Evolutionary conservation across 2,113 vertebrate species (phyloP).

Genomic region (Odocoileus hemionus): DNA sequence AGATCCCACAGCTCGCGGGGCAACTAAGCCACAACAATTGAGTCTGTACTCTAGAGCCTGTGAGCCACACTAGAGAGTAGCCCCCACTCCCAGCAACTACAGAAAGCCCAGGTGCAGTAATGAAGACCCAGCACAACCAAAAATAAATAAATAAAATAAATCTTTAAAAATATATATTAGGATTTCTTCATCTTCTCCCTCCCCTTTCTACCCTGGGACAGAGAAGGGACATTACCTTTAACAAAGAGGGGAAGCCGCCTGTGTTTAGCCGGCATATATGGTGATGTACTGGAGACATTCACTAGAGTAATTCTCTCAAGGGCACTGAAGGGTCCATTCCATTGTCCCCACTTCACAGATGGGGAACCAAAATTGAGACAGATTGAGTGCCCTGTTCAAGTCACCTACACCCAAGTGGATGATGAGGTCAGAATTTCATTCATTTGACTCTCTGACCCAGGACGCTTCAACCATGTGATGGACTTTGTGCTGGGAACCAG

Average conservation of each 20-base stretch:
- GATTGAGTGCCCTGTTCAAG: rapidly evolving
- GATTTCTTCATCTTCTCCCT: rapidly evolving
- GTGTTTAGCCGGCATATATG: rapidly evolving
- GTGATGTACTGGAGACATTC: rapidly evolving
- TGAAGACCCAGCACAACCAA: background rate
- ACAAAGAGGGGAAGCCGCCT: rapidly evolving
- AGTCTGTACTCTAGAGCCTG: background rate
- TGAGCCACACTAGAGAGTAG: background rate
- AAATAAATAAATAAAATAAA: background rate
- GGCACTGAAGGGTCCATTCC: background rate
- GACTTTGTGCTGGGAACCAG: rapidly evolving
- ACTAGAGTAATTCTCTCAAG: rapidly evolving
- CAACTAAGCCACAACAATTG: background rate
- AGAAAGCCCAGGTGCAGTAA: background rate
- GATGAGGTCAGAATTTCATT: background rate
- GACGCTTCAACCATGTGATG: rapidly evolving
- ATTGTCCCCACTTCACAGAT: rapidly evolving
- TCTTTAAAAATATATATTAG: background rate
- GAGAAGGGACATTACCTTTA: background rate
- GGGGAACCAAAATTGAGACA: no score
- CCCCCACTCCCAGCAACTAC: background rate
- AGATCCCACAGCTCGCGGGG: background rate
- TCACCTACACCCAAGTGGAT: rapidly evolving
- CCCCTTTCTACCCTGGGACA: rapidly evolving
- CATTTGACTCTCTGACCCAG: rapidly evolving